Evolutionary conservation across 1,140 invertebrate genomes (phyloP).

Genomic region (Zaprionus taronus): DNA sequence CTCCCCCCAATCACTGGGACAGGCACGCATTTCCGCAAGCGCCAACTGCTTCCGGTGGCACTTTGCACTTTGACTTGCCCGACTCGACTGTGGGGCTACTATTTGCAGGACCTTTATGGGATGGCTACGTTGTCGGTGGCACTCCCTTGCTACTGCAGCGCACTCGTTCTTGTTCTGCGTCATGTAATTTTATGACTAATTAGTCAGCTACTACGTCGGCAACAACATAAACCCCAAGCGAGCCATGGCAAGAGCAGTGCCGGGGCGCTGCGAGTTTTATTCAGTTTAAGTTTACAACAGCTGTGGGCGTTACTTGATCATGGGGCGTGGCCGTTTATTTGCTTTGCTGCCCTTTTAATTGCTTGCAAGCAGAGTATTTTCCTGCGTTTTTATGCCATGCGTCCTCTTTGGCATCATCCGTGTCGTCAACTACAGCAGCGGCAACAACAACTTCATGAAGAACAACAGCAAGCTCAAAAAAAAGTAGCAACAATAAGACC

Average conservation of each 20-base stretch:
- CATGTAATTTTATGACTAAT: constrained; percentile 81
- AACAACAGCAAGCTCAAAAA: constrained; percentile 12
- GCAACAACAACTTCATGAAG: neutral
- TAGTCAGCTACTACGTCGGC: constrained; percentile 73
- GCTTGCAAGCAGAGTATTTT: constrained; percentile 63
- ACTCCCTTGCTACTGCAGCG: neutral
- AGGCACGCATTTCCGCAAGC: constrained; percentile 76
- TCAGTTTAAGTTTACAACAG: constrained; percentile 63
- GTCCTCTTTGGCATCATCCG: constrained; percentile 30
- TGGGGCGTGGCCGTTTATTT: constrained; percentile 71
- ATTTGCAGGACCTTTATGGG: constrained; percentile 64
- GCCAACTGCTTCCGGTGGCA: constrained; percentile 71
- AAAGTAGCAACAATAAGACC: constrained; percentile 24
- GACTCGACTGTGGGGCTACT: constrained; percentile 30
- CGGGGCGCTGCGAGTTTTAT: constrained; percentile 48
- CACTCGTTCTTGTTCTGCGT: constrained; percentile 39
- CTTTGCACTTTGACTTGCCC: constrained; percentile 76
- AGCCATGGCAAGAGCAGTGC: neutral
- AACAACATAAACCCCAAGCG: constrained; percentile 56
- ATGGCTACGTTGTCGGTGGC: neutral
- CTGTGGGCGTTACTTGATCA: constrained; percentile 60
- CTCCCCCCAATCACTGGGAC: constrained; percentile 39
- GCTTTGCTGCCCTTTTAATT: constrained; percentile 78
- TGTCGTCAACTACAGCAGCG: constrained; percentile 29
- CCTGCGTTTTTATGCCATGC: constrained; percentile 67